Base-by-base conservation (phyloP, 2,888 invertebrate species). In the Azorinus chamasolen region DNA sequence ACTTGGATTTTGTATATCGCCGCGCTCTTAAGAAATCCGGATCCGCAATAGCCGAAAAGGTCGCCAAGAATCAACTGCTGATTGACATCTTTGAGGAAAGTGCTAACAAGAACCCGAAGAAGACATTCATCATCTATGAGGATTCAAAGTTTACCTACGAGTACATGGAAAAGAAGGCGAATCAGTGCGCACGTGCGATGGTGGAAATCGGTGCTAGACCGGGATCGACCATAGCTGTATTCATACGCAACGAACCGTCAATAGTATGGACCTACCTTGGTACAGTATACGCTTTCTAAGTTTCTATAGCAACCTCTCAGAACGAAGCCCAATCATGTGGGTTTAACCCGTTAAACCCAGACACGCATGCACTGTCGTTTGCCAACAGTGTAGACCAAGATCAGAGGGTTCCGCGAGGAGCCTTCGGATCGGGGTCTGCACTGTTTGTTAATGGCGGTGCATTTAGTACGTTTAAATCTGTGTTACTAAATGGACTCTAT, bases 201-300 rank as follows among this genome's bases (percentile, higher is more conserved):
- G 46, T 77, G 37, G 66, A 72, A 41, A 65, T 82, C 4, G 87
- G 86, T 2, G 51, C 87, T 2, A 84, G 80, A 58, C 74, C 74
- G 18, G 84, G 84, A 10, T 79, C 87, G 16, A 68, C 72, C 8
- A 85, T 86, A 10, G 88, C 88, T 8, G 58, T 89, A 1, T 50
- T 87, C 51, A 82, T 87, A 58, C 57, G 75, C 41, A 89, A 89
- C 62, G 83, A 83, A 48, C 88, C 89, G 2, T 78, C 72, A 2
- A 84, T 88, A 41, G 65, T 88, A 14, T 88, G 85, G 83, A 82
- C 83, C 0, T 84, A 79, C 48, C 65, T 83, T 16, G 89, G 89
- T 88, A 66, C n/a, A n/a, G n/a, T n/a, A n/a, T n/a, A n/a, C n/a
- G n/a, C n/a, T n/a, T n/a, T n/a, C n/a, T n/a, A n/a, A n/a, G n/a